Conservation (phyloP, 2,888 invertebrate species). For the Ophion ventricosus region DNA sequence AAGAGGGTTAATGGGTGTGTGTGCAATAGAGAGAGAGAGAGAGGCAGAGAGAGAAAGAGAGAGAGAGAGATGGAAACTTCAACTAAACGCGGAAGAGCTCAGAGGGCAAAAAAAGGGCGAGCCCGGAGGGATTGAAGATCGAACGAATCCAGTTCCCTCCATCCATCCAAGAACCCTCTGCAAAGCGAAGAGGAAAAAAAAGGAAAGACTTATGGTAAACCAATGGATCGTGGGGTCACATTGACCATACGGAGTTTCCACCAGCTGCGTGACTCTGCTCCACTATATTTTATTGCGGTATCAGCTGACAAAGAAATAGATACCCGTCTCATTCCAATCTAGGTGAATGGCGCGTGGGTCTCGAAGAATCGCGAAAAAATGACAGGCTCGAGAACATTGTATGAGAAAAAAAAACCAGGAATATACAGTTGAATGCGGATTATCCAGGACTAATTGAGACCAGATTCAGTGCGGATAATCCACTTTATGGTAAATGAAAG, state of each 20-base stretch:
- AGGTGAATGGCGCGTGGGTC: neutral
- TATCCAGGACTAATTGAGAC: too few relatives aligned
- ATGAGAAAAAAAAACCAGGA: too few relatives aligned
- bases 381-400: too few relatives aligned
- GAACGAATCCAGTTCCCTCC: constrained; percentile 16
- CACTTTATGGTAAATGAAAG: too few relatives aligned
- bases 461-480: too few relatives aligned
- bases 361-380: neutral
- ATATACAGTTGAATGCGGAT: too few relatives aligned
- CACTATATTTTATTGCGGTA: constrained; percentile 5
- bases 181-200: neutral
- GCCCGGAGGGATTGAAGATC: neutral
- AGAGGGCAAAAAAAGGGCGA: neutral
- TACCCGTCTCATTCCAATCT: constrained; percentile 9
- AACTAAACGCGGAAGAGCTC: constrained; percentile 1
- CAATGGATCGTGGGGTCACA: neutral
- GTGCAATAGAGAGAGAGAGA: too few relatives aligned
- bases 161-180: neutral
- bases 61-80: neutral
- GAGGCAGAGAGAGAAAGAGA: neutral
- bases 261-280: constrained; percentile 8
- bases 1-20: too few relatives aligned
- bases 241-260: constrained; percentile 14
- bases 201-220: constrained; percentile 31
- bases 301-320: constrained; percentile 11